Percentiles rank a stretch among this genome's conserved stretches.
Conservation (phyloP, 2,888 invertebrate genomes). For the Isotomurus palustris region DNA sequence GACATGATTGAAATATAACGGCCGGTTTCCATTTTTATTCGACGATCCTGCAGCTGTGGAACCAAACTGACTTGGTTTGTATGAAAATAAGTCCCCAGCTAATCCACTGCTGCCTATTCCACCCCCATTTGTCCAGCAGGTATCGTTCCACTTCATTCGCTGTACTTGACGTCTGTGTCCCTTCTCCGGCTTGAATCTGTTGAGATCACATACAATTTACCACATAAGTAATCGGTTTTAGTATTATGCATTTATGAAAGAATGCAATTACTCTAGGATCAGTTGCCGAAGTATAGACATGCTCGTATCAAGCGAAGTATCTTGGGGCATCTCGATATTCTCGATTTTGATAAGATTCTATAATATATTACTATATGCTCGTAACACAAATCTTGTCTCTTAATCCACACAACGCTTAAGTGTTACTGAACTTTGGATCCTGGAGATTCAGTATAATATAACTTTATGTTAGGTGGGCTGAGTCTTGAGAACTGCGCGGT, state of each 20-base stretch:
- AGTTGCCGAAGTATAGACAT: background rate
- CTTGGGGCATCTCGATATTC: background rate
- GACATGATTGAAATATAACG: slow-evolving; percentile 4
- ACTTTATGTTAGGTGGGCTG: too few species aligned
- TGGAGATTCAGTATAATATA: too few species aligned
- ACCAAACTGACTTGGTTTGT: slow-evolving; percentile 16
- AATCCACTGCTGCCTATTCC: background rate
- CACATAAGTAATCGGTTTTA: too few species aligned
- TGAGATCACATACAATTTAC: background rate
- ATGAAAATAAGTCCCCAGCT: slow-evolving; percentile 44
- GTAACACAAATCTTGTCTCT: too few species aligned
- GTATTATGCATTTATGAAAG: background rate
- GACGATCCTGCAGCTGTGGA: slow-evolving; percentile 5
- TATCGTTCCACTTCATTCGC: slow-evolving; percentile 39
- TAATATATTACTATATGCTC: too few species aligned
- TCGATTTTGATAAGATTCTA: too few species aligned
- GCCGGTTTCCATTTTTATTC: slow-evolving; percentile 23
- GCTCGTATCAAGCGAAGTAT: background rate
- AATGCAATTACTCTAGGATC: background rate
- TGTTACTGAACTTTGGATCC: too few species aligned
- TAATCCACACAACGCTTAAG: too few species aligned
- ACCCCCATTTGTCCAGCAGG: too few species aligned
- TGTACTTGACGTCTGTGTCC: slow-evolving; percentile 40
- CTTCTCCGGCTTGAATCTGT: slow-evolving; percentile 45
- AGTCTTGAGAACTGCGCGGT: too few species aligned